A percentile compares a stretch with the other conserved stretches of the same genome.
These are phyloP conservation scores for Bambusicola thoracicus DNA, from an alignment of 2,113 vertebrate genomes.

Conservation along the genomic window DNA sequence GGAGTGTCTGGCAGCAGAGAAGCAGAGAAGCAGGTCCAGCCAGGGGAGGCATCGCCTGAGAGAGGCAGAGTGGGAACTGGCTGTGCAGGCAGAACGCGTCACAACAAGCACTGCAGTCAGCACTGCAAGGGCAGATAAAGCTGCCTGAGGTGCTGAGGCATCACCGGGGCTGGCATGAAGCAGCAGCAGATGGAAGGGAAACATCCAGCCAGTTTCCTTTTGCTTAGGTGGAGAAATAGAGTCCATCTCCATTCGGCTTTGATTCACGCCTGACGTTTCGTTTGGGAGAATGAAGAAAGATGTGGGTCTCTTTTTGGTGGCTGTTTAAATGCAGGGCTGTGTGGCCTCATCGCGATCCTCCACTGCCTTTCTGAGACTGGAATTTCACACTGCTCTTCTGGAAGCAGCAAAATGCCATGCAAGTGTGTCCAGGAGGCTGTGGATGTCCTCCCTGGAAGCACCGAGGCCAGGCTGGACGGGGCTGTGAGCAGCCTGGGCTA, in stretches of 20 bases:
- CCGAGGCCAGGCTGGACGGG: too few species aligned
- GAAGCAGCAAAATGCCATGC: not conserved
- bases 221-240: not conserved
- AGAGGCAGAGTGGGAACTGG: slow-evolving; percentile 59
- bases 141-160: slow-evolving; percentile 59
- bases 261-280: not conserved
- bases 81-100: slow-evolving; percentile 63
- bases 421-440: not conserved
- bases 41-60: slow-evolving; percentile 20
- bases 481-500: too few species aligned
- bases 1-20: slow-evolving; percentile 64
- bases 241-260: fast-evolving
- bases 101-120: slow-evolving; percentile 65
- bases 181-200: slow-evolving; percentile 4
- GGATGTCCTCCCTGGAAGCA: too few species aligned
- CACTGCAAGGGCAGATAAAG: slow-evolving; percentile 22
- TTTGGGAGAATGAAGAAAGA: not conserved
- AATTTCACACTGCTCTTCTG: not conserved
- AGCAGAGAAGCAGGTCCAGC: slow-evolving; percentile 66
- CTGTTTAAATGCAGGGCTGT: not conserved
- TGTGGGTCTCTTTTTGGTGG: not conserved
- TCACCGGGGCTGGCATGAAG: slow-evolving; percentile 10
- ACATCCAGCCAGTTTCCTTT: not conserved
- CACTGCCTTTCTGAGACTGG: not conserved
- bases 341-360: not conserved